A percentile compares a stretch with the other conserved stretches of the same genome.
Conservation (phyloP, 2,797 vertebrate genomes). For the Atherinosoma microstoma region DNA sequence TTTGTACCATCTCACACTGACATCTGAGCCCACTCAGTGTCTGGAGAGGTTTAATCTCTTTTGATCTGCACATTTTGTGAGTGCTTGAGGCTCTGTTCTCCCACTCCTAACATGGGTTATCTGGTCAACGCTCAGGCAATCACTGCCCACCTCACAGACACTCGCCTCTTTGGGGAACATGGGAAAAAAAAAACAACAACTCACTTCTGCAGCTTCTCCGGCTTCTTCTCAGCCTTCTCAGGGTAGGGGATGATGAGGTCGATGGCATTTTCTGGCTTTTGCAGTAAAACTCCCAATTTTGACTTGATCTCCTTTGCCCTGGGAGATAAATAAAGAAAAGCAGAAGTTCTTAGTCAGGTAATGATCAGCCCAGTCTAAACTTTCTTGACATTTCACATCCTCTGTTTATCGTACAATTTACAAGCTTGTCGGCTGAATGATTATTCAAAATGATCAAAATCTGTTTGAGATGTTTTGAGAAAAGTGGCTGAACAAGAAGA, state of each 20-base stretch:
- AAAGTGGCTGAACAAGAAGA: background rate
- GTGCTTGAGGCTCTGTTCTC: conserved; percentile 19
- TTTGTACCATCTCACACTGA: background rate
- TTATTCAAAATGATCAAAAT: background rate
- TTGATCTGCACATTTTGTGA: conserved; percentile 22
- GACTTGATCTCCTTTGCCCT: conserved; percentile 98
- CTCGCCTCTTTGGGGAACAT: background rate
- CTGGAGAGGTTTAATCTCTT: conserved; percentile 19
- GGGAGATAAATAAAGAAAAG: conserved; percentile 37
- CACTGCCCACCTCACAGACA: background rate
- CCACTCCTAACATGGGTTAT: conserved; percentile 13
- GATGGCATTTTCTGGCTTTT: conserved; percentile 91
- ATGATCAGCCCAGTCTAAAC: background rate
- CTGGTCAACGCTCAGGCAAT: conserved; percentile 18
- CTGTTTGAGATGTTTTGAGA: background rate
- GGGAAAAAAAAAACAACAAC: conserved; percentile 52
- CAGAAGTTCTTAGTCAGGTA: background rate
- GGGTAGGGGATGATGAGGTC: conserved; percentile 93
- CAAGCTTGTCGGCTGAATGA: background rate
- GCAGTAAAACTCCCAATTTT: conserved; percentile 93
- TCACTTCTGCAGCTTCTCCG: conserved; percentile 92
- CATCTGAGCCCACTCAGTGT: conserved; percentile 9
- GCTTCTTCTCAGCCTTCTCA: conserved; percentile 93
- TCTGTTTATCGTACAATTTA: background rate
- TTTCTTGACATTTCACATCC: background rate